Evolutionary conservation across 1,140 invertebrate genomes (phyloP).

Genomic region (Frieseomelitta varia): DNA sequence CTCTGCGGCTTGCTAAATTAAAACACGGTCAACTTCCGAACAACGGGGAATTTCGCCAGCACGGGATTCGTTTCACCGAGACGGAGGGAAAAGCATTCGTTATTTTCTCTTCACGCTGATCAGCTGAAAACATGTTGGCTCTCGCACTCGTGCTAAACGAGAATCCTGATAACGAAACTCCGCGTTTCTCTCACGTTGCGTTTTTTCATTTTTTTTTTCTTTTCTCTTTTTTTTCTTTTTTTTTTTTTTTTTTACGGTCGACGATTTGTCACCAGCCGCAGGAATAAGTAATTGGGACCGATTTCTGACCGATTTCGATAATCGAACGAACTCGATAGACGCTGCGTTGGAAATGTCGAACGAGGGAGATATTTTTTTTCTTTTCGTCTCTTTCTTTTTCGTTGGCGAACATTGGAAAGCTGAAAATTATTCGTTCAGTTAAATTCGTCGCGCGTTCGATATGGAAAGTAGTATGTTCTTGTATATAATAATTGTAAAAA

Average conservation of each 20-base stretch:
- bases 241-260: not conserved
- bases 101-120: not conserved
- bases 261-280: slow-evolving; percentile 22
- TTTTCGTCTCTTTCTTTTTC: not conserved
- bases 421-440: too few relatives aligned
- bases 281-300: slow-evolving; percentile 17
- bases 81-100: not conserved
- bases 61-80: not conserved
- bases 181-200: not conserved
- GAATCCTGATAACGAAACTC: not conserved
- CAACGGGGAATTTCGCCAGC: not conserved
- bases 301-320: not conserved
- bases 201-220: not conserved
- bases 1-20: not conserved
- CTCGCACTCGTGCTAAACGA: not conserved
- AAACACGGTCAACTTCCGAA: slow-evolving; percentile 8
- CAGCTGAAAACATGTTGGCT: not conserved
- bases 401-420: too few relatives aligned
- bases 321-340: not conserved
- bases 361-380: not conserved
- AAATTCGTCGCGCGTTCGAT: too few relatives aligned
- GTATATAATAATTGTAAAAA: too few relatives aligned
- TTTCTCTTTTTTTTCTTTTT: not conserved
- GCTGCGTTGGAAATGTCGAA: not conserved
- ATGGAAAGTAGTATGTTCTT: too few relatives aligned